Evolutionary conservation across 2,113 vertebrate species (phyloP), one percentile per base, ranked within the genome.

Genomic region (Spea bombifrons): DNA sequence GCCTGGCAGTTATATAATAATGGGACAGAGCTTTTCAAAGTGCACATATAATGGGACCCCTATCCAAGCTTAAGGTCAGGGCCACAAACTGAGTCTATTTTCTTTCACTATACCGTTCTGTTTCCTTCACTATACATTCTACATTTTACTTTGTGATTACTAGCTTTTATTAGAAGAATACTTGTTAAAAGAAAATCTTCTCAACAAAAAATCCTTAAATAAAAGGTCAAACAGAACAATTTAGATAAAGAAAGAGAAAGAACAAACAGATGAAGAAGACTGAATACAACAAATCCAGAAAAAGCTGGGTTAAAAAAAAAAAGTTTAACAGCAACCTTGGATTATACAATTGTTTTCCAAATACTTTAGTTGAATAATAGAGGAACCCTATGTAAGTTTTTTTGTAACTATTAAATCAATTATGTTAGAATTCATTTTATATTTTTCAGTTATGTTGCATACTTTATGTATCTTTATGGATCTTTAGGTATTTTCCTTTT

Each of bases 21-120:
- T 75, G 78, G 74, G 50, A 75, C 65, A 71, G 16, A 9, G 66
- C 43, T 59, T 76, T 68, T 73, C 66, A 76, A 80, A 80, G 52
- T 10, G 48, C 16, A 61, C 44, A 75, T 80, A 72, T 76, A 72
- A 80, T 52, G 68, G 78, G 43, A 71, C 63, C 71, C 73, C 55
- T 63, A 50, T 68, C 13, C 30, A 80, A 69, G 13, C 71, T 63
- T 66, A 53, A 61, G 73, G 68, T 73, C 77, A 68, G 43, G 53
- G 65, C 43, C 57, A 16, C 47, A 81, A 77, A 76, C 46, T 65
- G 53, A 78, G 47, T 63, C 44, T 61, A 75, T 12, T 46, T 81
- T 71, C n/a, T 63, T 46, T 66, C 49, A 75, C 16, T 61, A 61
- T 59, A 45, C 53, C 43, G 52, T 44, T 73, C 30, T 30, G 30